phyloP scores from a whole-genome alignment of 2,113 vertebrate species.

The Mesocricetus auratus region DNA sequence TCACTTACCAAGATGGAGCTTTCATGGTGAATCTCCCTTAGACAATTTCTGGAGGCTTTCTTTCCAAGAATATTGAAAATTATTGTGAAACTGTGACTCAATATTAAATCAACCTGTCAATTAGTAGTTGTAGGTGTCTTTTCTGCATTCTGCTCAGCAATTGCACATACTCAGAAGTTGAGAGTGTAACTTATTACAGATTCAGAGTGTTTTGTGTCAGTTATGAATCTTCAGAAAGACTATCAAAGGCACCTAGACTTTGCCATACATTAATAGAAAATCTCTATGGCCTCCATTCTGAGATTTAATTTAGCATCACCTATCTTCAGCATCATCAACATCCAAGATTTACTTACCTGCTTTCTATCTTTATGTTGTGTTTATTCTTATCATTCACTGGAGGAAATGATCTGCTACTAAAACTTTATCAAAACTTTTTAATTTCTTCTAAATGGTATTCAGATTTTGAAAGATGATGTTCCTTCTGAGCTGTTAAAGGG shows the following conservation, averaged over 20 bases:
- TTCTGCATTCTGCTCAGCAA: conserved; percentile 30
- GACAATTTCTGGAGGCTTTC: conserved; percentile 56
- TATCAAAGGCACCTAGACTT: neutral
- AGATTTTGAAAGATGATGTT: conserved; percentile 21
- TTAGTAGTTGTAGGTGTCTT: conserved; percentile 54
- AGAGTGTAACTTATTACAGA: neutral
- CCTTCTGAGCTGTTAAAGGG: neutral
- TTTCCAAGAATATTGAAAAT: conserved; percentile 69
- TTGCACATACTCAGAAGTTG: neutral
- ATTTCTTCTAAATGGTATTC: neutral
- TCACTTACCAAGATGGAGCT: conserved; percentile 71
- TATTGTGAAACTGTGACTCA: conserved; percentile 63
- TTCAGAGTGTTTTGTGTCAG: neutral
- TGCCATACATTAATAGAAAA: neutral
- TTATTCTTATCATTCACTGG: neutral
- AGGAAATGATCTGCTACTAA: neutral
- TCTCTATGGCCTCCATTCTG: neutral
- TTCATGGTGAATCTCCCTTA: conserved; percentile 34
- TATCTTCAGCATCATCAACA: neutral
- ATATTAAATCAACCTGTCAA: conserved; percentile 74
- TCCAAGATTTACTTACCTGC: neutral
- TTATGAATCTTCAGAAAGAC: neutral
- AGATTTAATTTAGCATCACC: neutral
- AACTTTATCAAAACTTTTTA: neutral
- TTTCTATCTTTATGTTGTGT: neutral